These are phyloP conservation scores for Tetranychus urticae DNA, from an alignment of 1,140 invertebrate genomes.

Conservation along the genomic window DNA sequence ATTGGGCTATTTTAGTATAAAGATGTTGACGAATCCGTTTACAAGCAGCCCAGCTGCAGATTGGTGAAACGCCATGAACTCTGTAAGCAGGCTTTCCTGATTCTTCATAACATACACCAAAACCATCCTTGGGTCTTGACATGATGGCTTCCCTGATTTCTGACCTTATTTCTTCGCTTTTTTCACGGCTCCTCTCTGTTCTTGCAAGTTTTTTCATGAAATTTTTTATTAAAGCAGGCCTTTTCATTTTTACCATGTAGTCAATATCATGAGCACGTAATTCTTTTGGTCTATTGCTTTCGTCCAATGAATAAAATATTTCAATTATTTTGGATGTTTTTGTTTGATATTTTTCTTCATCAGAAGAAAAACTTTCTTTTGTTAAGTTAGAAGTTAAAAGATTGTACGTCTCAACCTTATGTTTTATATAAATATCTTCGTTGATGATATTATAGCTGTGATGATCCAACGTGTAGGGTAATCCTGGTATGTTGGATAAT, in stretches of 20 bases:
- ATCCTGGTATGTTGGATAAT: too few relatives aligned
- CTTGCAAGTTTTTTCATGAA: background rate
- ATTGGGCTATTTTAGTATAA: background rate
- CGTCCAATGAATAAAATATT: background rate
- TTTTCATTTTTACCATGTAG: background rate
- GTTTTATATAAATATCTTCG: too few relatives aligned
- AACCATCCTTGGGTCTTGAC: background rate
- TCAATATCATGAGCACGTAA: background rate
- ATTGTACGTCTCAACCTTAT: too few relatives aligned
- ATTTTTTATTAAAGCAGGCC: background rate
- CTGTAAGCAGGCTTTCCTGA: background rate
- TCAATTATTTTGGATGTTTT: background rate
- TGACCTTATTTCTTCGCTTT: background rate
- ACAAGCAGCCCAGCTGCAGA: background rate
- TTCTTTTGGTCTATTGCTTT: background rate
- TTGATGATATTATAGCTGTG: too few relatives aligned
- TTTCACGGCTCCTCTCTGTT: background rate
- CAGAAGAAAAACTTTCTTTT: background rate
- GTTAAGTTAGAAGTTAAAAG: too few relatives aligned
- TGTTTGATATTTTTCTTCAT: background rate
- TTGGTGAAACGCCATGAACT: background rate
- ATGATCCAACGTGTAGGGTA: too few relatives aligned
- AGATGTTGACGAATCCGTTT: background rate
- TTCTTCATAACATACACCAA: background rate
- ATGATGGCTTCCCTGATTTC: background rate